These are phyloP conservation scores for Heliconius ethilla DNA, from an alignment of 2,888 invertebrate species.

Conservation along the genomic window DNA sequence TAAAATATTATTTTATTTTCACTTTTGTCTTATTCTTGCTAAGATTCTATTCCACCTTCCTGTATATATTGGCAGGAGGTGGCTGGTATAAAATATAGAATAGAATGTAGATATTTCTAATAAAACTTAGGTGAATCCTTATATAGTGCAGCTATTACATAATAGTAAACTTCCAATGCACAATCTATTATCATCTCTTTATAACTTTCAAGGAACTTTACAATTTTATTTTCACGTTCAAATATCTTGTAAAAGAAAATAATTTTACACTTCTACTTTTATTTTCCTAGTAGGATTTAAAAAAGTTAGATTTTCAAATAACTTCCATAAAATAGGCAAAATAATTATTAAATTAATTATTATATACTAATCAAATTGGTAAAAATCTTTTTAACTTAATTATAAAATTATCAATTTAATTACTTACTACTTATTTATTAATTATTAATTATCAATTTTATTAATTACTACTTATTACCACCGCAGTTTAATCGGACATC, in stretches of 20 bases:
- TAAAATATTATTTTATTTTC: no score
- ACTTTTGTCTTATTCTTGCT: no score
- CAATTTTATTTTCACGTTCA: constrained; percentile 34
- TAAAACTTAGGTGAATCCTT: constrained; percentile 9
- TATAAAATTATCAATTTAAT: no score
- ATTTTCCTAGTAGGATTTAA: not conserved
- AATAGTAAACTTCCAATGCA: constrained; percentile 29
- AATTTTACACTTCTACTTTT: constrained; percentile 12
- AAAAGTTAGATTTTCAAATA: not conserved
- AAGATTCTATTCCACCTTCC: not conserved
- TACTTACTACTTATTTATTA: no score
- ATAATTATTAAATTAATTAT: no score
- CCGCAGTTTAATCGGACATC: no score
- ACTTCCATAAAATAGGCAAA: not conserved
- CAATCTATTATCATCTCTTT: constrained; percentile 34
- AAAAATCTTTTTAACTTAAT: no score
- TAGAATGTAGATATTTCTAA: constrained; percentile 9
- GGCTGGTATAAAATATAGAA: not conserved
- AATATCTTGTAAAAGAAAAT: constrained; percentile 25
- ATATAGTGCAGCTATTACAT: constrained; percentile 21
- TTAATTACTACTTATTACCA: no score
- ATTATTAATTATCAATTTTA: no score
- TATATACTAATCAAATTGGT: no score
- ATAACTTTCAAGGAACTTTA: constrained; percentile 32
- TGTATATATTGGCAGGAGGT: not conserved